Evolutionary conservation across 2,797 vertebrate species (phyloP).

Genomic region (Cetoscarus ocellatus): DNA sequence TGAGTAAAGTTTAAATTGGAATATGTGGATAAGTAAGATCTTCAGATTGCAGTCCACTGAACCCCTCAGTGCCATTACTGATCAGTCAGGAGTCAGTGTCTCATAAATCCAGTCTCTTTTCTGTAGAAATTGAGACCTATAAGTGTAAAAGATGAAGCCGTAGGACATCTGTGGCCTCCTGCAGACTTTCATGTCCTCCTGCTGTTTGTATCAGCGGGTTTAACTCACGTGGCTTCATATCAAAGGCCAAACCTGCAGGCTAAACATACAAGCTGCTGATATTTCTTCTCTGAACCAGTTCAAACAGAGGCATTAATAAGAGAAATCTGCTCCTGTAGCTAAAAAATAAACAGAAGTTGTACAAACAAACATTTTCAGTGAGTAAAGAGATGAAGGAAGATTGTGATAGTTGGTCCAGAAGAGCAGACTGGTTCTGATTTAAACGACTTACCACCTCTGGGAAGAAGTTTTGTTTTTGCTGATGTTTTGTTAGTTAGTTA

Average conservation of each 20-base stretch:
- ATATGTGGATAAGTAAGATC: too few species aligned
- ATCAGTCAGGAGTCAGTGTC: not conserved
- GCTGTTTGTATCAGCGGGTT: conserved; percentile 17
- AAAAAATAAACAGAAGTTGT: conserved; percentile 19
- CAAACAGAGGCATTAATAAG: conserved; percentile 24
- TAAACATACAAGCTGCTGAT: not conserved
- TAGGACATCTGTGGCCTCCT: not conserved
- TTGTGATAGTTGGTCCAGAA: too few species aligned
- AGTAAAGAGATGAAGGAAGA: too few species aligned
- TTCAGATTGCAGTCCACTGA: not conserved
- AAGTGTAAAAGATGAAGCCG: not conserved
- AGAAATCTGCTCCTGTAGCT: conserved; percentile 28
- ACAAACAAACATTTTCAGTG: too few species aligned
- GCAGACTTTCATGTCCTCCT: not conserved
- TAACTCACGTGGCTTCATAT: not conserved
- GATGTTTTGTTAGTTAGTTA: too few species aligned
- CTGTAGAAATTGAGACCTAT: not conserved
- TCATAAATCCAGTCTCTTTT: not conserved
- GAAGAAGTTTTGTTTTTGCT: too few species aligned
- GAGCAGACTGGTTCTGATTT: too few species aligned
- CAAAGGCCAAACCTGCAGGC: conserved; percentile 14
- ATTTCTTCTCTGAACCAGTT: conserved; percentile 18
- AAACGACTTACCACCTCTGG: too few species aligned
- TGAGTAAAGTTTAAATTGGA: too few species aligned
- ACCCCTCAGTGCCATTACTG: too few species aligned